Percentiles rank a stretch among this genome's conserved stretches.
phyloP scores from a whole-genome alignment of 2,113 vertebrate genomes.

The Oreochromis aureus region DNA sequence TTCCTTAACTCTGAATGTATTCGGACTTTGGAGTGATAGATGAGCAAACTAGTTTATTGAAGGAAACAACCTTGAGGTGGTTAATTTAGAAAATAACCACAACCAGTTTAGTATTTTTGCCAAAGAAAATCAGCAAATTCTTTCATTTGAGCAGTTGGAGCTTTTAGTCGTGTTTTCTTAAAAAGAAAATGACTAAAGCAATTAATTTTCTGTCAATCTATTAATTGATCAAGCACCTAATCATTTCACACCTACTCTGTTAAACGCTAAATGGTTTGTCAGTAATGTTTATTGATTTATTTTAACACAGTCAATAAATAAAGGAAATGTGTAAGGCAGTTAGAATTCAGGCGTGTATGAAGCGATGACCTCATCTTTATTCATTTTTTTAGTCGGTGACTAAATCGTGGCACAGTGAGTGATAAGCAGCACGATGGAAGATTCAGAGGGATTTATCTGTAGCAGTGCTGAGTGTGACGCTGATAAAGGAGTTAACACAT shows the following conservation, averaged over 20 bases:
- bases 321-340: neutral
- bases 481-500: slow-evolving; percentile 16
- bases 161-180: accelerated
- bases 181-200: neutral
- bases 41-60: neutral
- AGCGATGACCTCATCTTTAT: neutral
- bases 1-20: neutral
- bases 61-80: neutral
- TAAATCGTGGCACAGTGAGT: neutral
- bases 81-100: neutral
- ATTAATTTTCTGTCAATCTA: neutral
- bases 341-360: neutral
- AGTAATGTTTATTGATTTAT: neutral
- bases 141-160: neutral
- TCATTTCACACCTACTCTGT: neutral
- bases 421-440: slow-evolving; percentile 15
- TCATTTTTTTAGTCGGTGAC: neutral
- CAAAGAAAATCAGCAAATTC: neutral
- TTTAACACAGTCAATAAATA: neutral
- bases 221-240: neutral
- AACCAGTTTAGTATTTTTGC: neutral
- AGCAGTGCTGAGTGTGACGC: neutral
- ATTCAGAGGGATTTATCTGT: slow-evolving; percentile 26
- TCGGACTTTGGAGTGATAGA: accelerated
- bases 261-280: neutral